These are phyloP conservation scores for Lucifuga dentata DNA, from an alignment of 2,113 vertebrate genomes.

Conservation along the genomic window DNA sequence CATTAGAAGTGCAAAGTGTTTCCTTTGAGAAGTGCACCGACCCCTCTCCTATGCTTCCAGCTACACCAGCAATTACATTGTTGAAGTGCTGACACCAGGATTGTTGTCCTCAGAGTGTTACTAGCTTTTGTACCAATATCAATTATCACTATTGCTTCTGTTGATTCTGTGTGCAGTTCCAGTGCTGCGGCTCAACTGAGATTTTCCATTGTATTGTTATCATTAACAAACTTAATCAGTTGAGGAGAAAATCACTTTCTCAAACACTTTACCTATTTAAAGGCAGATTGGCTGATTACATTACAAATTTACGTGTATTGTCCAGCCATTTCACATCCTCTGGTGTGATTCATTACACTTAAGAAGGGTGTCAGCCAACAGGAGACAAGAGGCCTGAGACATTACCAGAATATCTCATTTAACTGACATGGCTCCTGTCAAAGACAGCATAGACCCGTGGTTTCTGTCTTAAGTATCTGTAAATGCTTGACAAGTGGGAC, in stretches of 20 bases:
- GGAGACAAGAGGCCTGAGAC: not conserved
- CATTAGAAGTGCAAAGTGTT: conserved; percentile 73
- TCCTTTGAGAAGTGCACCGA: conserved; percentile 53
- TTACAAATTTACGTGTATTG: too few relatives aligned
- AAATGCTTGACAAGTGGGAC: not conserved
- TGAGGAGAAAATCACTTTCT: conserved; percentile 9
- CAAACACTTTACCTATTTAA: not conserved
- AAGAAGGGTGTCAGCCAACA: conserved; percentile 5
- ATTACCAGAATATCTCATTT: conserved; percentile 1
- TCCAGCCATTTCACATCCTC: not conserved
- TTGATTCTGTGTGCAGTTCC: conserved; percentile 14
- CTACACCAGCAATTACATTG: conserved; percentile 64
- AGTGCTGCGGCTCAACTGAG: not conserved
- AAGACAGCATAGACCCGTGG: conserved; percentile 24
- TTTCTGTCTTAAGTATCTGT: conserved; percentile 9
- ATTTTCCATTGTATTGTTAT: not conserved
- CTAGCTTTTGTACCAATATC: conserved; percentile 47
- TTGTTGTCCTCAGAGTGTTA: conserved; percentile 63
- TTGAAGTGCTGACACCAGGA: conserved; percentile 63
- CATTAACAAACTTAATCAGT: conserved; percentile 1
- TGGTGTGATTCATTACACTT: conserved; percentile 7
- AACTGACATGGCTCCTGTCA: conserved; percentile 21
- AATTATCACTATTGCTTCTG: conserved; percentile 36
- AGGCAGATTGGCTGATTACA: not conserved
- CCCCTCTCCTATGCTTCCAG: conserved; percentile 44